Base-by-base conservation (phyloP, 2,888 invertebrate species). In the Drosophila dives region DNA sequence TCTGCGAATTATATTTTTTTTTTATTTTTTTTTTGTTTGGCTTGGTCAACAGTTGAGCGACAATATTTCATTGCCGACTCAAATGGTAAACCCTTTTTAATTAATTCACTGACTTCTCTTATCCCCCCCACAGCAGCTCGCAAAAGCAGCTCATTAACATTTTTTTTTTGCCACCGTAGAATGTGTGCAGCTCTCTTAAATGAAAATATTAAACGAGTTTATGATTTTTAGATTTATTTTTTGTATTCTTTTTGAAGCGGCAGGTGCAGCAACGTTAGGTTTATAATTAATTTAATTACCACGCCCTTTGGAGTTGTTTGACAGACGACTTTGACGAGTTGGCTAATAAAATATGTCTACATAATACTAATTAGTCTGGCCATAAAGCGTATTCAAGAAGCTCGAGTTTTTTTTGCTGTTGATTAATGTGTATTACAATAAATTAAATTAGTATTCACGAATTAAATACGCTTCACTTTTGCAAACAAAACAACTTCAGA, bases 151-250 rank as follows among this genome's bases (percentile, higher is more conserved):
- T 86, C 81, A 84, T 84, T 86, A 84, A 86, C 83, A 81, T 69
- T 50, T n/a, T 40, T n/a, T 53, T n/a, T 26, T 29, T 38, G 23
- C n/a, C 26, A 61, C 70, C 51, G 55, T 72, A 56, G 50, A 51
- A 50, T 55, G 63, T 64, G 55, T 56, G 55, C 53, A 51, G 56
- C 66, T 65, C 69, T 61, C 56, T 66, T 64, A 75, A 88, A 75
- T 80, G 66, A 80, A 89, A 77, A 77, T 89, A 82, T 89, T 81
- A 75, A 89, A 80, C 72, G 75, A 75, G 75, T 82, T 85, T 72
- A 81, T 89, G 73, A 70, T 75, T 75, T 80, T 82, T 63, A 70
- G 63, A 55, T 61, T 56, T 53, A 60, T 69, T 72, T 54, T 29
- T 29, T 42, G 1, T 10, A 32, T 20, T 32, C 5, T 32, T 54